These are phyloP conservation scores for Bos taurus DNA, from an alignment of 2,113 vertebrate genomes.

Conservation along the genomic window ARS-UCD2.0 NC_037347.1:9487001-9487500, in stretches of 20 bases:
- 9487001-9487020: conserved; percentile 54
- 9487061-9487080: conserved; percentile 56
- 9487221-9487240: conserved; percentile 52
- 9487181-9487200: background rate
- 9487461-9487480: conserved; percentile 24
- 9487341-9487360: conserved; percentile 64
- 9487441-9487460: background rate
- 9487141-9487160: conserved; percentile 77
- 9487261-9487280: conserved; percentile 24
- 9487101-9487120: conserved; percentile 58
- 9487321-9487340: conserved; percentile 71
- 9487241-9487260: background rate
- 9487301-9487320: conserved; percentile 68
- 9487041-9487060: conserved; percentile 64
- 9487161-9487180: conserved; percentile 35
- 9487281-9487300: conserved; percentile 57
- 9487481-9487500: background rate
- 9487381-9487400: conserved; percentile 50
- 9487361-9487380: conserved; percentile 69
- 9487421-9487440: background rate
- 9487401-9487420: conserved; percentile 30
- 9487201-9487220: conserved; percentile 7
- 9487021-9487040: conserved; percentile 67
- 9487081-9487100: conserved; percentile 62
- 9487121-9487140: conserved; percentile 66